Evolutionary conservation across 2,888 invertebrate genomes (phyloP), one percentile per base, ranked within the genome.

Genomic region (Tachystola acroxantha): DNA sequence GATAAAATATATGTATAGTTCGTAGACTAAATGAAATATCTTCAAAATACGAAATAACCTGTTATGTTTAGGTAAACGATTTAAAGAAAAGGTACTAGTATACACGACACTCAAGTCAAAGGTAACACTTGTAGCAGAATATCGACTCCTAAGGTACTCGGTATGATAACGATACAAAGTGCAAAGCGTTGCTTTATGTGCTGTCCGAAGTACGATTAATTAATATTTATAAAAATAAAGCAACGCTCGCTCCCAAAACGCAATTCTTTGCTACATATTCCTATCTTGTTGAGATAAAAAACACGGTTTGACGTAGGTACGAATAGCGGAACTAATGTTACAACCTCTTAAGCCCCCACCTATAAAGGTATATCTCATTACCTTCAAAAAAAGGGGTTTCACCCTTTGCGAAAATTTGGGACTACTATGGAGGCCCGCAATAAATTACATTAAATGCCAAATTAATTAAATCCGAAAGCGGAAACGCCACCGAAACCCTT

Each of bases 371-470:
- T 26, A 36, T 36, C 40, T 40, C 30, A 39, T 39, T 39, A 34
- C 25, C 30, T 28, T 24, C 29, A 11, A n/a, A 48, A 53, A 57
- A 57, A 48, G 49, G 57, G 53, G 43, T 52, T n/a, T 43, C 39
- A 27, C 35, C 39, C 44, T 44, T 39, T 39, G 26, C 43, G 22
- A 34, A 54, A 56, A 58, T 32, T 43, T 36, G 32, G 37, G 43
- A 41, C 38, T 44, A 42, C 41, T 32, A 39, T 32, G 43, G 53
- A 54, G 53, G 50, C 48, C 50, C 46, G 53, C 69, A 48, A 73
- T 77, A 77, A 78, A 80, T 80, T 75, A 77, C 64, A 64, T 67
- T 71, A 72, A 75, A 73, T 58, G 61, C 55, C 63, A 65, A 71
- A 78, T 76, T 76, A 75, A 77, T 78, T 77, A 72, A 66, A 71